phyloP scores from a whole-genome alignment of 2,113 vertebrate species.

The Phoxinus phoxinus region DNA sequence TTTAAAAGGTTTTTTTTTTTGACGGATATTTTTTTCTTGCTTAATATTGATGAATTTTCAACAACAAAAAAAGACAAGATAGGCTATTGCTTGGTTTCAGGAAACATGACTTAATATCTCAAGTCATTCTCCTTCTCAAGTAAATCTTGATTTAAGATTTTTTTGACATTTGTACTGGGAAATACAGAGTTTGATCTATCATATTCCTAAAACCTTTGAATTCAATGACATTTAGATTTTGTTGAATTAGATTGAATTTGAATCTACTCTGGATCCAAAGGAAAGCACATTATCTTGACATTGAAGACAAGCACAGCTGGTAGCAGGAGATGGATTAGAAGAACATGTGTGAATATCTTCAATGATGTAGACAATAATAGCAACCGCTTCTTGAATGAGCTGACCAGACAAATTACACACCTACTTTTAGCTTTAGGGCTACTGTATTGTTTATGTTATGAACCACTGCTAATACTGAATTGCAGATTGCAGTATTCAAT shows the following conservation, averaged over 20 bases:
- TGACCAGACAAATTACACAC: not conserved
- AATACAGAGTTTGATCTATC: not conserved
- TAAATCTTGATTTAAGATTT: not conserved
- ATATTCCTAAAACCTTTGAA: not conserved
- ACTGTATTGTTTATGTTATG: slow-evolving; percentile 7
- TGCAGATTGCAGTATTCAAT: not conserved
- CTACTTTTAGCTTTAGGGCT: not conserved
- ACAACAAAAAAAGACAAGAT: no score
- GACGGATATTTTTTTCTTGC: no score
- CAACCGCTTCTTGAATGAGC: slow-evolving; percentile 4
- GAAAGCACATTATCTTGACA: not conserved
- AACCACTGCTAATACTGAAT: not conserved
- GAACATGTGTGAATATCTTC: slow-evolving; percentile 44
- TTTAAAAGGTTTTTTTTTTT: no score
- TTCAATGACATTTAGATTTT: not conserved
- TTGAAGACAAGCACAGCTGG: slow-evolving; percentile 39
- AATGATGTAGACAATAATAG: slow-evolving; percentile 53
- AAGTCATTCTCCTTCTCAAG: not conserved
- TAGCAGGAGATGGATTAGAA: slow-evolving; percentile 31
- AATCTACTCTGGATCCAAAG: not conserved
- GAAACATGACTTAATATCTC: not conserved
- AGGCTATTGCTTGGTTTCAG: no score
- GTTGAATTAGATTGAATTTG: not conserved
- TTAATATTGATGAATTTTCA: no score
- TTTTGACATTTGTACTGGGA: not conserved